phyloP scores from a whole-genome alignment of 1,140 invertebrate species.

The Drosophila santomea region DNA sequence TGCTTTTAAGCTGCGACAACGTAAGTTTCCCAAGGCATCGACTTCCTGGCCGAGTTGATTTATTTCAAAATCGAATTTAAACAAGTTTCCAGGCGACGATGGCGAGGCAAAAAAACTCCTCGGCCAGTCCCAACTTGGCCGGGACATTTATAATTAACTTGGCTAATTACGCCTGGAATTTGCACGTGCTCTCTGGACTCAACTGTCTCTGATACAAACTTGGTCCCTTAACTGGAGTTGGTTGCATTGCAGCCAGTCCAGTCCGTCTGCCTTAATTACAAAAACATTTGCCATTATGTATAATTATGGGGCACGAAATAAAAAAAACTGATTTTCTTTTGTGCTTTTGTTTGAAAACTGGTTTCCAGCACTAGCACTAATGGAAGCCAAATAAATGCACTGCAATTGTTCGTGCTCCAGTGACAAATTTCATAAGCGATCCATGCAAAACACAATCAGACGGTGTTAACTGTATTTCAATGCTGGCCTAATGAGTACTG shows the following conservation, averaged over 20 bases:
- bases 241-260: constrained; percentile 31
- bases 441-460: constrained; percentile 25
- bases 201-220: constrained; percentile 22
- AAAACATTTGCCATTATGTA: constrained; percentile 62
- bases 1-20: constrained; percentile 20
- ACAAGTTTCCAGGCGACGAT: constrained; percentile 57
- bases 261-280: constrained; percentile 62
- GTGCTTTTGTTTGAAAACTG: constrained; percentile 28
- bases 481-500: constrained; percentile 7
- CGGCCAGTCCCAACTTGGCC: constrained; percentile 26
- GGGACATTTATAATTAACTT: constrained; percentile 75
- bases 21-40: constrained; percentile 5
- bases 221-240: constrained; percentile 26
- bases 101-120: constrained; percentile 22
- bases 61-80: constrained; percentile 72
- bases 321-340: constrained; percentile 25
- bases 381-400: constrained; percentile 71
- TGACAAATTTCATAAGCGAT: constrained; percentile 48
- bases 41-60: constrained; percentile 43
- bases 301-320: constrained; percentile 54
- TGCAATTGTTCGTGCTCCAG: constrained; percentile 57
- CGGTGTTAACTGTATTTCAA: constrained; percentile 34
- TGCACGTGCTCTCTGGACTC: constrained; percentile 61
- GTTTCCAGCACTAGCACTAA: constrained; percentile 47
- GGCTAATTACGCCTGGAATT: constrained; percentile 73